Evolutionary conservation across 2,113 vertebrate genomes (phyloP), one percentile per base, ranked within the genome.

Genomic region (Prinia subflava): DNA sequence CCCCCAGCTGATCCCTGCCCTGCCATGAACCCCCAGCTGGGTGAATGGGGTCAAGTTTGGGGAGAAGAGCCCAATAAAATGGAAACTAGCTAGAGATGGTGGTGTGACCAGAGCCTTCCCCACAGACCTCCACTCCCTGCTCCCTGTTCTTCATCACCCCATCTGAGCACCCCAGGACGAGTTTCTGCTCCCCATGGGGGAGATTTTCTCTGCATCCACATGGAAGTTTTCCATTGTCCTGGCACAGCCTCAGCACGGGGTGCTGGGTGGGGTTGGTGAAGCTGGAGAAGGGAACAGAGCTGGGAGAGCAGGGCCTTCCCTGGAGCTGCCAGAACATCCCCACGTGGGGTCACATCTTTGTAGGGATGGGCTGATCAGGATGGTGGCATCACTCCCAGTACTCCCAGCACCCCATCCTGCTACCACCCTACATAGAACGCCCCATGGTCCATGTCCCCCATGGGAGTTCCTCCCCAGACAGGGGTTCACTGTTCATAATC

Each of bases 261-360:
- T 2, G 2, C 37, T 13, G 4, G 19, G 22, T 10, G 31, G 56
- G 8, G 15, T 5, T 69, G 42, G 56, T 2, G 11, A 37, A 41
- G 31, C 0, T 60, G 76, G 64, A 37, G 64, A n/a, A 64, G 33
- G 71, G 35, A 18, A 9, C 1, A 4, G 33, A 6, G 5, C 2
- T 25, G 41, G 55, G 46, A 47, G 41, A 81, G 6, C 7, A 6
- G 74, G 9, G 9, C 13, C 52, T 44, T 21, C 37, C 64, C 28
- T 62, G 11, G n/a, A n/a, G 57, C 52, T 77, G 69, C 41, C 33
- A 7, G 14, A n/a, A 27, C 3, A 1, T n/a, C 70, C 41, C 42
- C 30, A 2, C 3, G 0, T 2, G 3, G 59, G 33, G 18, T 23
- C 12, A 1, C 27, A 20, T 30, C 68, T 73, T 50, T 0, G 0